Conservation (phyloP, 2,113 vertebrate genomes). For the Henicopernis longicauda region DNA sequence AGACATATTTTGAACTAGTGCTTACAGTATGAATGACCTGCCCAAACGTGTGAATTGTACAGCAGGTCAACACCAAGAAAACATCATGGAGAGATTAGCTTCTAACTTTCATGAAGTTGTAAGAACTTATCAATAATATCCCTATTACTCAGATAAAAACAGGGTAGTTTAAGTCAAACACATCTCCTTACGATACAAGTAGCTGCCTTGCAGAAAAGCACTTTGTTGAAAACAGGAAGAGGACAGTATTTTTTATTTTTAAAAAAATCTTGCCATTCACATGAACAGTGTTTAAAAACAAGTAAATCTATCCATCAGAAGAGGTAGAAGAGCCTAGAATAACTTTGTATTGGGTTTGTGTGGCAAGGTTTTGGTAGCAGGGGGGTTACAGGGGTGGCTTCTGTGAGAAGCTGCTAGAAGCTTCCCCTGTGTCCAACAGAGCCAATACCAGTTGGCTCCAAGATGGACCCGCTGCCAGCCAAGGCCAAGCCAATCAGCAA, state of each 20-base stretch:
- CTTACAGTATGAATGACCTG: background rate
- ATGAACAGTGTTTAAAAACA: background rate
- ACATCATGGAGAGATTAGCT: background rate
- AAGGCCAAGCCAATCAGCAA: too few relatives aligned
- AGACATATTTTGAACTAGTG: background rate
- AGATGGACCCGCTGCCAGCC: too few relatives aligned
- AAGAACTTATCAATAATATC: background rate
- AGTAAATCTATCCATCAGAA: background rate
- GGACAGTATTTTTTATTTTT: background rate
- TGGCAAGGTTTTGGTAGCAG: too few relatives aligned
- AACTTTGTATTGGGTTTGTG: background rate
- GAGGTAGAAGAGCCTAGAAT: background rate
- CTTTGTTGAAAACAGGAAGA: background rate
- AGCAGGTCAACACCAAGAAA: background rate
- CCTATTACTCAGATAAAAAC: background rate
- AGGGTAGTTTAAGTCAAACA: background rate
- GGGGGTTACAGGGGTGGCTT: too few relatives aligned
- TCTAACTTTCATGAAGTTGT: background rate
- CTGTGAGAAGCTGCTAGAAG: too few relatives aligned
- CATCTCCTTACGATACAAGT: background rate
- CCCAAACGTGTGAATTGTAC: background rate
- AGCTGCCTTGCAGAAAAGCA: background rate
- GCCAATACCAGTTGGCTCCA: too few relatives aligned
- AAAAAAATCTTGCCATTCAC: background rate
- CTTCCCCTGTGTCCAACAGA: too few relatives aligned